Base-by-base conservation (phyloP, 2,113 vertebrate genomes). In the Porphyrio hochstetteri region DNA sequence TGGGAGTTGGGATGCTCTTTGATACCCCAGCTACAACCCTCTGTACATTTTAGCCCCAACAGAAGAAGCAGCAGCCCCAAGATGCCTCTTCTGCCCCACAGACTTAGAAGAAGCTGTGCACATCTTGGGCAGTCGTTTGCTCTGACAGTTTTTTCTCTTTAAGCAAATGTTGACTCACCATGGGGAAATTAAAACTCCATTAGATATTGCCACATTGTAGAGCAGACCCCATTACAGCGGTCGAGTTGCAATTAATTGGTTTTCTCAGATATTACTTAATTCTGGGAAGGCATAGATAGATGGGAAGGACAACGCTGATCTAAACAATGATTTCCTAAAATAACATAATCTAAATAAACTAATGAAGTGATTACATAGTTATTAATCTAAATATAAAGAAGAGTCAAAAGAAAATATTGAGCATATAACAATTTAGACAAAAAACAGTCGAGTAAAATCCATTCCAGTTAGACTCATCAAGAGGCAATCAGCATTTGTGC, bases 111-210 rank as follows among this genome's bases (percentile, higher is more conserved):
- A 48, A 82, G 53, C 71, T 56, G 11, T 42, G 56, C 46, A 11
- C 36, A 69, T 85, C 83, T 92, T n/a, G 29, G 95, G 84, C 95
- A 77, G 55, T 55, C 56, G 93, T 96, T 96, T 97, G 90, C 94
- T 88, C 86, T 82, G 79, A 89, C 82, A 96, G 86, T 90, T 92
- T 97, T 96, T 94, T 94, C 87, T 95, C 96, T 97, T 97, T 95
- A 94, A 97, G 92, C 93, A 96, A 97, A 97, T 96, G 95, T 98
- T 97, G 98, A 93, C 97, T 98, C 92, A 93, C 97, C 88, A 79
- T 9, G 52, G 97, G 97, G 97, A 98, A 98, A 98, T 98, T 98
- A 98, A 98, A 98, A 97, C 97, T 97, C 97, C 97, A 98, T 98
- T 98, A 98, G 97, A 94, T 70, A 48, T 76, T 46, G 96, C 92